phyloP scores from a whole-genome alignment of 35 echinoderm and acorn worm genomes.

The Lytechinus variegatus region DNA sequence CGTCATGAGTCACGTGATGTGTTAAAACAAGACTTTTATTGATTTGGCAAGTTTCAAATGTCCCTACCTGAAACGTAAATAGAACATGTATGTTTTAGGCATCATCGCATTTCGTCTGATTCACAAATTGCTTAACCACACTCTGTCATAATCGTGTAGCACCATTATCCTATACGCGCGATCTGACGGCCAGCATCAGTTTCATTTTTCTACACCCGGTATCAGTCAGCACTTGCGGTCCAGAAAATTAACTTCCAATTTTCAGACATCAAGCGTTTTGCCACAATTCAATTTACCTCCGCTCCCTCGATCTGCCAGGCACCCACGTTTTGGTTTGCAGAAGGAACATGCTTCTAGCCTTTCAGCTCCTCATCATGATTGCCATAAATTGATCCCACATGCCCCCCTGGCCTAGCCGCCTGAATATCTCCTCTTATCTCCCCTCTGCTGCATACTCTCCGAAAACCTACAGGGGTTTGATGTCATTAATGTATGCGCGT shows the following conservation, averaged over 20 bases:
- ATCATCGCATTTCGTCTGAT: neutral
- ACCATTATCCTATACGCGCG: neutral
- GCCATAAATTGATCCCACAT: slow-evolving; percentile 10
- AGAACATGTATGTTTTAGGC: slow-evolving; percentile 2
- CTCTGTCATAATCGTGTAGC: neutral
- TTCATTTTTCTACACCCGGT: neutral
- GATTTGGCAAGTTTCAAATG: neutral
- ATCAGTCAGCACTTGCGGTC: slow-evolving; percentile 8
- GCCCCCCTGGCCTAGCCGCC: neutral
- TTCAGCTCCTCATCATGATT: neutral
- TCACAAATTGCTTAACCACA: neutral
- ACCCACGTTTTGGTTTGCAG: neutral
- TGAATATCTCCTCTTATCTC: neutral
- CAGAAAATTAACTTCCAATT: slow-evolving; percentile 14
- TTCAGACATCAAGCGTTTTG: neutral
- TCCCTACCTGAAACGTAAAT: neutral
- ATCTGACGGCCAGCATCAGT: neutral
- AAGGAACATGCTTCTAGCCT: neutral
- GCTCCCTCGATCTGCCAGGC: neutral
- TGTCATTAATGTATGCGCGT: slow-evolving; percentile 2
- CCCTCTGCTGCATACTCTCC: neutral
- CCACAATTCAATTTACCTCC: slow-evolving; percentile 11
- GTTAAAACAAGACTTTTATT: neutral
- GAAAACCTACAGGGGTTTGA: neutral
- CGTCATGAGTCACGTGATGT: neutral